Percentiles rank a stretch among this genome's conserved stretches.
Conservation (phyloP, 2,113 vertebrate species). For the Urocitellus parryii region DNA sequence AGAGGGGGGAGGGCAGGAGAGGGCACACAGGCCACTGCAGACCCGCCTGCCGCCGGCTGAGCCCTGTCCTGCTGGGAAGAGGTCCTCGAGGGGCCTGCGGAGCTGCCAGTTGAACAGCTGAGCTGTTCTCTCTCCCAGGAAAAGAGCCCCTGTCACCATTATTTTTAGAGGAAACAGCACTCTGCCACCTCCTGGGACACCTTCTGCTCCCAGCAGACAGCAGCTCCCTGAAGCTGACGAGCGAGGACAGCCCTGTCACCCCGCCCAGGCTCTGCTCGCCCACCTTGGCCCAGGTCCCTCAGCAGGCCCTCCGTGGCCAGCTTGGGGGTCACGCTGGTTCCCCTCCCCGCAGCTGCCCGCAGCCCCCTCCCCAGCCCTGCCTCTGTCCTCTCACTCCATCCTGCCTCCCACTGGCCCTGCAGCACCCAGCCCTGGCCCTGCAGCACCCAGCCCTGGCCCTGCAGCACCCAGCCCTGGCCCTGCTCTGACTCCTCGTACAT, state of each 20-base stretch:
- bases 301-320: background rate
- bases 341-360: background rate
- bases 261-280: background rate
- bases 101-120: background rate
- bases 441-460: background rate
- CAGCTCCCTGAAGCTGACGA: background rate
- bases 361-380: background rate
- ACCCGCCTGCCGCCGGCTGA: rapidly evolving
- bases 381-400: background rate
- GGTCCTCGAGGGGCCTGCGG: background rate
- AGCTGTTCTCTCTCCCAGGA: slow-evolving; percentile 16
- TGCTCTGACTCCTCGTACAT: background rate
- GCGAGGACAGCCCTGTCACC: background rate
- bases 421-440: background rate
- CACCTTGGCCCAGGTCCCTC: rapidly evolving
- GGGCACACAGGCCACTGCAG: background rate
- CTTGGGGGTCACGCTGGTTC: background rate
- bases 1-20: background rate
- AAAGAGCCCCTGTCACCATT: background rate
- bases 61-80: background rate
- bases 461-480: background rate
- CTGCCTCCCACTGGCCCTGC: no score
- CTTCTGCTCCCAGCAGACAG: slow-evolving; percentile 25
- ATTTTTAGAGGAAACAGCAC: slow-evolving; percentile 56
- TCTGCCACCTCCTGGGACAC: background rate